Conservation (phyloP, 2,888 invertebrate genomes). For the Phortica okadai region DNA sequence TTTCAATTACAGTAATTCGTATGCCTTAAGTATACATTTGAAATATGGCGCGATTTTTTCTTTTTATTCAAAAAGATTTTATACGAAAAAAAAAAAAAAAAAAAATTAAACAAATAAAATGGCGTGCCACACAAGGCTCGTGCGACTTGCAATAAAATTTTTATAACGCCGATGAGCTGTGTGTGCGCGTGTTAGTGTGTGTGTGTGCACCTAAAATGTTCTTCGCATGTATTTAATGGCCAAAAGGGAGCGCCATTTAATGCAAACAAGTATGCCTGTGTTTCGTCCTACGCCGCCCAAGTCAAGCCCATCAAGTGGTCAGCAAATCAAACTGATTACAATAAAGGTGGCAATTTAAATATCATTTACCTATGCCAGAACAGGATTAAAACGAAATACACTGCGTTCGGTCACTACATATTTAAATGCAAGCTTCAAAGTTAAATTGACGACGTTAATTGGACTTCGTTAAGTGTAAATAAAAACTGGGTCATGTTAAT, state of each 20-base stretch:
- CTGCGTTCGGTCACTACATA: not conserved
- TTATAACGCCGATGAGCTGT: not conserved
- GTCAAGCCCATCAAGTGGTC: not conserved
- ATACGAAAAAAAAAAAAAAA: not conserved
- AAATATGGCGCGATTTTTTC: no score
- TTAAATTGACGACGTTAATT: not conserved
- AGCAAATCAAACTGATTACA: not conserved
- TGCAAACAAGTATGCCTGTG: not conserved
- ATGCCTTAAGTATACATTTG: not conserved
- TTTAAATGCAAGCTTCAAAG: not conserved
- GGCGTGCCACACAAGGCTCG: conserved; percentile 1
- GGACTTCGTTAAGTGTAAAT: not conserved
- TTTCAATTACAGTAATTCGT: not conserved
- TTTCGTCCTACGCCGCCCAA: not conserved
- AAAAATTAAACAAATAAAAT: not conserved
- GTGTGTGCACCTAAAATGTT: not conserved
- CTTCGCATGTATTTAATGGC: not conserved
- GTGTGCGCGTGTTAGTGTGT: not conserved
- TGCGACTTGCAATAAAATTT: conserved; percentile 3
- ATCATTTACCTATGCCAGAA: not conserved
- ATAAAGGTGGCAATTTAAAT: not conserved
- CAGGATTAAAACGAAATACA: not conserved
- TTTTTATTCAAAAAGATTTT: not conserved
- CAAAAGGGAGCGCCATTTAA: not conserved
- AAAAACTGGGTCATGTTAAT: conserved; percentile 23